A percentile compares a stretch with the other conserved stretches of the same genome.
Evolutionary conservation across 92 coral and sea anemone genomes (phyloP).

Genomic region (Phenganax subtilis): DNA sequence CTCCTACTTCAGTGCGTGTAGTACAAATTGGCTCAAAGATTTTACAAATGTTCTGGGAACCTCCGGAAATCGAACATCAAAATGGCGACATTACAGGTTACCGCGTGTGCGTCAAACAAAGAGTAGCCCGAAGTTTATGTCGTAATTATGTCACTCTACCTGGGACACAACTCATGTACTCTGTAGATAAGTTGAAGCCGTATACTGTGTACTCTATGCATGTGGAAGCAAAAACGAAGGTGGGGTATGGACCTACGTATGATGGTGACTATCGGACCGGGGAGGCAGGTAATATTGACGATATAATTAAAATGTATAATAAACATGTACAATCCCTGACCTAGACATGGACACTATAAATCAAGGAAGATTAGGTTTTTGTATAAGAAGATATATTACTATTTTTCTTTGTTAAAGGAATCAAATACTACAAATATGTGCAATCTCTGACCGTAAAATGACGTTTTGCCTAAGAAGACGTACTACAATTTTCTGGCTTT

Average conservation of each 20-base stretch:
- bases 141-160: constrained; percentile 5
- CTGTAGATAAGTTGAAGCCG: background rate
- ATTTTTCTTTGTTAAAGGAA: too few species aligned
- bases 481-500: too few species aligned
- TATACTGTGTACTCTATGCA: constrained; percentile 4
- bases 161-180: background rate
- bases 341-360: background rate
- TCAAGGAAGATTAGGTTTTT: background rate
- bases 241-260: constrained; percentile 9
- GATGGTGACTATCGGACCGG: background rate
- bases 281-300: constrained; percentile 15
- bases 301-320: too few species aligned
- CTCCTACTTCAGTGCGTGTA: constrained; percentile 7
- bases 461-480: too few species aligned
- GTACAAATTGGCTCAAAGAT: background rate
- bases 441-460: background rate
- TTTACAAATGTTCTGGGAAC: constrained; percentile 20
- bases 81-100: constrained; percentile 28
- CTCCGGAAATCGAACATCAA: constrained; percentile 11
- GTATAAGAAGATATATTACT: too few species aligned
- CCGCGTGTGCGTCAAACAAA: constrained; percentile 5
- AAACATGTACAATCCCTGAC: too few species aligned
- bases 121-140: background rate
- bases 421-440: too few species aligned
- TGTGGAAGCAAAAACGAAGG: constrained; percentile 16